Evolutionary conservation across 2,113 vertebrate genomes (phyloP).

Genomic region (Thryonomys swinderianus): DNA sequence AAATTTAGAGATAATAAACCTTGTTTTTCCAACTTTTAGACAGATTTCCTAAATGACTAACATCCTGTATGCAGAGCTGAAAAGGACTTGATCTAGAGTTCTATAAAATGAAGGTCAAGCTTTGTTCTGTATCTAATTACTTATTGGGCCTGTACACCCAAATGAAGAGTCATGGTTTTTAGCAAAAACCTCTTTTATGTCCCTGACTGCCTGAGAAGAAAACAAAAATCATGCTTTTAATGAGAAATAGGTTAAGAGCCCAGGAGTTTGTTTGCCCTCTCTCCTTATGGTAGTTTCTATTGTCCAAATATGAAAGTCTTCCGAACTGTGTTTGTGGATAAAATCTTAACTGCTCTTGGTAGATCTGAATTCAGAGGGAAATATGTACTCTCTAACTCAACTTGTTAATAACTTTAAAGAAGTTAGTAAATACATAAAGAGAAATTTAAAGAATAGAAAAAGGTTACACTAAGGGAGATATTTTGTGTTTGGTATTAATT

Average conservation of each 20-base stretch:
- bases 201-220: neutral
- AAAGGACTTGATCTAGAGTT: neutral
- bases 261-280: neutral
- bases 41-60: neutral
- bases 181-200: neutral
- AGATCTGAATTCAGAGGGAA: constrained; percentile 25
- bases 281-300: neutral
- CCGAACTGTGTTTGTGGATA: neutral
- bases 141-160: neutral
- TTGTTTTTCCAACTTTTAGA: neutral
- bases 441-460: neutral
- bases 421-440: neutral
- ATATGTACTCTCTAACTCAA: neutral
- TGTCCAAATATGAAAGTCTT: constrained; percentile 37
- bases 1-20: neutral
- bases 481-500: constrained; percentile 37
- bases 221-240: neutral
- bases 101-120: neutral
- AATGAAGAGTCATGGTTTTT: neutral
- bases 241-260: neutral
- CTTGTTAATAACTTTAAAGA: constrained; percentile 31
- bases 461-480: neutral
- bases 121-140: neutral
- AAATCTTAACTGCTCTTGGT: constrained; percentile 59
- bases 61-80: neutral